Evolutionary conservation across 2,797 vertebrate species (phyloP).

Genomic region (Lophius americanus): DNA sequence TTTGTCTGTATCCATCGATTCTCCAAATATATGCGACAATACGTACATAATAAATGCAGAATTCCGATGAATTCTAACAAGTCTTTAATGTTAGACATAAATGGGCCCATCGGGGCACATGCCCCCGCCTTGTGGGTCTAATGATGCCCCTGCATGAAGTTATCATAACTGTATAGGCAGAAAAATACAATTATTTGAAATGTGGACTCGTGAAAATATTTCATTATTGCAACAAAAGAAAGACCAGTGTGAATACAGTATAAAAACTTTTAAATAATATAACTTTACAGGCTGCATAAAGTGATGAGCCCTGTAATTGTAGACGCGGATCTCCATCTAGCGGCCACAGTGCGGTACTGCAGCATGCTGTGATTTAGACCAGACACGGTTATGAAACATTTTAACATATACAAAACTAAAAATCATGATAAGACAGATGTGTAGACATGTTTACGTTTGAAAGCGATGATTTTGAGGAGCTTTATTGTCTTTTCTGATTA

Average conservation of each 20-base stretch:
- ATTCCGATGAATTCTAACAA: too few relatives aligned
- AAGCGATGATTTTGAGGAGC: fast-evolving
- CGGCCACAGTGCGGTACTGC: slow-evolving; percentile 4
- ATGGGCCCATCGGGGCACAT: too few relatives aligned
- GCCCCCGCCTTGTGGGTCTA: too few relatives aligned
- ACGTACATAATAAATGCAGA: too few relatives aligned
- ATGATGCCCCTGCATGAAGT: background rate
- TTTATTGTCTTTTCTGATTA: background rate
- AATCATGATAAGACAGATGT: too few relatives aligned
- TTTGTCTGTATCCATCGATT: too few relatives aligned
- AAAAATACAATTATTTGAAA: background rate
- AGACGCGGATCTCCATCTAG: slow-evolving; percentile 33
- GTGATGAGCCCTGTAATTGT: background rate
- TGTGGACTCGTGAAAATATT: background rate
- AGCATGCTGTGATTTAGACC: slow-evolving; percentile 19
- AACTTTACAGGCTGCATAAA: background rate
- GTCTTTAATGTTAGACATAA: too few relatives aligned
- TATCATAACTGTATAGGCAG: background rate
- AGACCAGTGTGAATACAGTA: background rate
- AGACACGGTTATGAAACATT: too few relatives aligned
- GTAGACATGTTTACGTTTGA: too few relatives aligned
- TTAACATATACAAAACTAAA: too few relatives aligned
- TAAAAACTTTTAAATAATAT: too few relatives aligned
- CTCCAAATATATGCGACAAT: too few relatives aligned
- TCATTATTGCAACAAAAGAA: fast-evolving